These are phyloP conservation scores for Blastomussa wellsi DNA, from an alignment of 92 coral and sea anemone genomes.

Conservation along the genomic window DNA sequence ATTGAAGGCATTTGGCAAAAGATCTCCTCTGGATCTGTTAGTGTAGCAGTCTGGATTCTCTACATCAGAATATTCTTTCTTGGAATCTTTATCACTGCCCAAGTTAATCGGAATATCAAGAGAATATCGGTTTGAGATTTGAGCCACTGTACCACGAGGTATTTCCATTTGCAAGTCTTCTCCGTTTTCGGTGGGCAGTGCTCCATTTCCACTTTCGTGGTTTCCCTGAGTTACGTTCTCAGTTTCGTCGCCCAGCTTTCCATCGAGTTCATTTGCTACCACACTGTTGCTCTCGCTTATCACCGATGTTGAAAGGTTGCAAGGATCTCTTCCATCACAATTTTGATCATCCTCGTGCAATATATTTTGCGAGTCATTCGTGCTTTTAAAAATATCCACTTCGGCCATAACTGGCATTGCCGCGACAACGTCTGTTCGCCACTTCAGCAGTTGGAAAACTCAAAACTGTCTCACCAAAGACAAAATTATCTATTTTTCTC, in stretches of 20 bases:
- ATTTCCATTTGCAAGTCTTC: neutral
- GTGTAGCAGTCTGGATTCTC: neutral
- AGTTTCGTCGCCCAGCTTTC: neutral
- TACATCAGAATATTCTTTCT: neutral
- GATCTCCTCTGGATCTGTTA: neutral
- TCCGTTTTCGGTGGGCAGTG: neutral
- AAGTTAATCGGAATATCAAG: neutral
- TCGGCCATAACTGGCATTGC: constrained; percentile 7
- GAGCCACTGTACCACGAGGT: neutral
- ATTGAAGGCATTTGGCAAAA: neutral
- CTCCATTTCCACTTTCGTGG: neutral
- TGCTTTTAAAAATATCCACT: neutral
- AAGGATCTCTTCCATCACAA: neutral
- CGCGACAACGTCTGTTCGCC: neutral
- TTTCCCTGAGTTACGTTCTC: neutral
- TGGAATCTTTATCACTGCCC: neutral
- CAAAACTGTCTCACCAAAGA: neutral
- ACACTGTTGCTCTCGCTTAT: neutral
- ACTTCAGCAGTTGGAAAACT: neutral
- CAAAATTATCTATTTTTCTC: neutral
- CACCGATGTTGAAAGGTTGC: neutral
- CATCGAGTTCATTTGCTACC: neutral
- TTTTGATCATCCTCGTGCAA: neutral
- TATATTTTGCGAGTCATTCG: constrained; percentile 10
- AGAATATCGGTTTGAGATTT: neutral